phyloP scores from a whole-genome alignment of 2,888 invertebrate species.

The Drosophila anomelani region DNA sequence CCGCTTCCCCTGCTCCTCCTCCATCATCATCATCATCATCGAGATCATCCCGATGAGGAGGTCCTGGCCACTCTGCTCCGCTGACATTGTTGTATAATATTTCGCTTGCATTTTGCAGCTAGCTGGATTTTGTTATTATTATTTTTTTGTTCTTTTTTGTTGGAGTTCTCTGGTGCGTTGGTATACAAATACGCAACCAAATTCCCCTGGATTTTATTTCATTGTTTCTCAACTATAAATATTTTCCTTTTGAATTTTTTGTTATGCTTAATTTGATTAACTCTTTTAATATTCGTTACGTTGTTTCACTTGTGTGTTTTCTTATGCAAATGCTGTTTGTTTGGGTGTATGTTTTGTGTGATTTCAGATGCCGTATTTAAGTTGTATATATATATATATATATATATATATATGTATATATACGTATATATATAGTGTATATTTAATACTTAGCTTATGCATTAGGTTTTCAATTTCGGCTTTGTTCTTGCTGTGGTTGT shows the following conservation, averaged over 20 bases:
- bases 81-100: slow-evolving; percentile 67
- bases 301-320: slow-evolving; percentile 64
- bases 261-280: slow-evolving; percentile 74
- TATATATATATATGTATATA: slow-evolving; percentile 28
- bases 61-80: slow-evolving; percentile 24
- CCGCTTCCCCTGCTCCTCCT: slow-evolving; percentile 3
- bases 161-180: slow-evolving; percentile 61
- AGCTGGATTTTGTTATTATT: slow-evolving; percentile 11
- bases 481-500: slow-evolving; percentile 32
- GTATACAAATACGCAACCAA: slow-evolving; percentile 74
- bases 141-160: slow-evolving; percentile 2
- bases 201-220: slow-evolving; percentile 35
- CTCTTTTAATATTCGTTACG: slow-evolving; percentile 72
- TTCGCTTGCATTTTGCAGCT: slow-evolving; percentile 56
- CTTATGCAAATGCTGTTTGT: slow-evolving; percentile 59
- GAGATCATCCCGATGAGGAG: slow-evolving; percentile 6
- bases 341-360: slow-evolving; percentile 45
- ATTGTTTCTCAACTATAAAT: slow-evolving; percentile 69
- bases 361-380: slow-evolving; percentile 52
- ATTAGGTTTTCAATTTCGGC: slow-evolving; percentile 53
- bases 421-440: slow-evolving; percentile 47
- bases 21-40: neutral
- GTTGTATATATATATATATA: slow-evolving; percentile 29
- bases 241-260: slow-evolving; percentile 53
- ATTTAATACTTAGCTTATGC: slow-evolving; percentile 70